Percentiles rank a stretch among this genome's conserved stretches.
Conservation (phyloP, 2,888 invertebrate genomes). For the Diarsia dahlii region DNA sequence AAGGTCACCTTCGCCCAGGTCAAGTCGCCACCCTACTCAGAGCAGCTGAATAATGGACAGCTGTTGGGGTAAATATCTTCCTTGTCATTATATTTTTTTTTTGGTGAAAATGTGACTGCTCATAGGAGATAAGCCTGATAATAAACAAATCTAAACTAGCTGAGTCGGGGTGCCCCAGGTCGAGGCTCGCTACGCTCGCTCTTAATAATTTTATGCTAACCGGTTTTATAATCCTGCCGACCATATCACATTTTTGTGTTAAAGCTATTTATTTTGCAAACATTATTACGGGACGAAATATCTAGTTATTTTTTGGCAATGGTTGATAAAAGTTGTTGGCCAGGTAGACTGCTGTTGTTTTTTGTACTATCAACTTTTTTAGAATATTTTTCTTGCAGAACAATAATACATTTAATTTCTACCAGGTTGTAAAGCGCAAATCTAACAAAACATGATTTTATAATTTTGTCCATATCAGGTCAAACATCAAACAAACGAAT, state of each 20-base stretch:
- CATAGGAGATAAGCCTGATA: too few species aligned
- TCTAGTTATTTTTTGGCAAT: too few species aligned
- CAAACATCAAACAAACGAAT: not conserved
- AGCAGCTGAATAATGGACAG: conserved; percentile 92
- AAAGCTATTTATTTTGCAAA: too few species aligned
- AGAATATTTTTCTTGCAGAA: not conserved
- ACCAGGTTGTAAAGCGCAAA: not conserved
- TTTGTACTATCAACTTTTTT: not conserved
- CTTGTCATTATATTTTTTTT: not conserved
- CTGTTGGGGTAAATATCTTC: conserved; percentile 89
- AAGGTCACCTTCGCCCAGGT: conserved; percentile 86
- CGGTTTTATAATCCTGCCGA: not conserved
- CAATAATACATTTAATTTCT: not conserved
- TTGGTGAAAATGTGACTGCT: not conserved
- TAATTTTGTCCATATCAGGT: not conserved
- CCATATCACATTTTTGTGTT: not conserved
- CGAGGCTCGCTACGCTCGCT: not conserved
- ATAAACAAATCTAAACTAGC: not conserved
- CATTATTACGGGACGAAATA: too few species aligned
- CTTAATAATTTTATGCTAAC: not conserved
- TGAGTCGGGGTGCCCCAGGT: not conserved
- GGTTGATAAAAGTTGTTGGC: too few species aligned
- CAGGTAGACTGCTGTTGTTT: not conserved
- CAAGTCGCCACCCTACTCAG: conserved; percentile 85
- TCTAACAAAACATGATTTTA: not conserved